phyloP scores from a whole-genome alignment of 2,797 vertebrate species.

The Aulostomus chinensis region DNA sequence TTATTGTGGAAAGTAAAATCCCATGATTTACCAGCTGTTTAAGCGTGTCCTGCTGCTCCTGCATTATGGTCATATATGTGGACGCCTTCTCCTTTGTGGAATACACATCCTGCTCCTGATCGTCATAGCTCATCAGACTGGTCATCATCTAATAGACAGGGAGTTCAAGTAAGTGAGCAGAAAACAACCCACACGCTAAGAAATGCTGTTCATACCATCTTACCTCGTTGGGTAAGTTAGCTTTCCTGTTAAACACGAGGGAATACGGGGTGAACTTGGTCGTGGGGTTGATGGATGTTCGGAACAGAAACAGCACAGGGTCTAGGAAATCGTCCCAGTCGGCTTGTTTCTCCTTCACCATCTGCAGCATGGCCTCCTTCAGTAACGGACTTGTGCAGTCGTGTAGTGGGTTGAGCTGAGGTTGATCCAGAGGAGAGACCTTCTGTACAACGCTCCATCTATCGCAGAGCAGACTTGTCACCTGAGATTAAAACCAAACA shows the following conservation, averaged over 20 bases:
- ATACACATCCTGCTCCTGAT: slow-evolving; percentile 63
- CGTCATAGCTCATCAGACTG: slow-evolving; percentile 64
- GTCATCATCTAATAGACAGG: slow-evolving; percentile 62
- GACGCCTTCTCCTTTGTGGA: slow-evolving; percentile 65
- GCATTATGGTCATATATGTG: slow-evolving; percentile 64
- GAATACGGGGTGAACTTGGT: slow-evolving; percentile 88
- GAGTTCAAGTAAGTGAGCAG: neutral
- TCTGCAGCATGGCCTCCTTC: slow-evolving; percentile 79
- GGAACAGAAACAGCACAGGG: slow-evolving; percentile 83
- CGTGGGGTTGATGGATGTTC: slow-evolving; percentile 81
- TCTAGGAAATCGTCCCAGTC: slow-evolving; percentile 90
- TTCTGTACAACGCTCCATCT: slow-evolving; percentile 84
- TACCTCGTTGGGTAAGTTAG: slow-evolving; percentile 71
- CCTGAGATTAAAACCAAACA: no score
- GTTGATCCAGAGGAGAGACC: slow-evolving; percentile 76
- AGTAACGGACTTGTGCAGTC: slow-evolving; percentile 73
- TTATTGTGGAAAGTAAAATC: neutral
- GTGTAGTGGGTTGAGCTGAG: slow-evolving; percentile 73
- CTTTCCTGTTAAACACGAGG: slow-evolving; percentile 88
- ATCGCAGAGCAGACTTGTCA: slow-evolving; percentile 80
- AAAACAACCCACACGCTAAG: neutral
- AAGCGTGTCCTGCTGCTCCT: slow-evolving; percentile 83
- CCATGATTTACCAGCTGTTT: slow-evolving; percentile 82
- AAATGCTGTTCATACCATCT: neutral
- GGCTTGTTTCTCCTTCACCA: slow-evolving; percentile 80